Percentiles rank a stretch among this genome's conserved stretches.
These are phyloP conservation scores for Psococerastis gibbosa DNA, from an alignment of 2,888 invertebrate species.

Conservation along the genomic window DNA sequence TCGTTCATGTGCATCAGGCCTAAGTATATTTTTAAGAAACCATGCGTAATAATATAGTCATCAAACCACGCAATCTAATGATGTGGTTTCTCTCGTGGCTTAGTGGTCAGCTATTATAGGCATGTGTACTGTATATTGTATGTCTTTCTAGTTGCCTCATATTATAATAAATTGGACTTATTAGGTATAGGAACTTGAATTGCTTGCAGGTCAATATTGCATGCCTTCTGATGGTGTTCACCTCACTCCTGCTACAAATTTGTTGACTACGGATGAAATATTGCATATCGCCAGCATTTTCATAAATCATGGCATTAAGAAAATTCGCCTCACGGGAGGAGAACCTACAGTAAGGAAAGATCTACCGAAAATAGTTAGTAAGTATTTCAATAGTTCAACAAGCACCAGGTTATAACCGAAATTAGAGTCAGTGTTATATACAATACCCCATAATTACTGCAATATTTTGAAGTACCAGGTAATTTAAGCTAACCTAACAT, in stretches of 20 bases:
- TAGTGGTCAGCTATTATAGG: too few species aligned
- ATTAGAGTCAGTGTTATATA: too few species aligned
- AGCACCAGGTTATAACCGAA: conserved; percentile 16
- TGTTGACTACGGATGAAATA: conserved; percentile 70
- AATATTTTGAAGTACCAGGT: too few species aligned
- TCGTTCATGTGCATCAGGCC: too few species aligned
- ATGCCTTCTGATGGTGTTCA: conserved; percentile 94
- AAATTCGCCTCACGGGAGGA: conserved; percentile 91
- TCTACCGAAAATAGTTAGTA: conserved; percentile 63
- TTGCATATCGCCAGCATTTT: conserved; percentile 60
- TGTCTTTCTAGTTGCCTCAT: conserved; percentile 9
- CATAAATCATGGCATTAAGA: conserved; percentile 71
- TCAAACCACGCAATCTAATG: too few species aligned
- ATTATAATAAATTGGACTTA: not conserved
- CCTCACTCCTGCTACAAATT: conserved; percentile 50
- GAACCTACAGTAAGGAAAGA: conserved; percentile 88
- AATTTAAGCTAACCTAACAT: too few species aligned
- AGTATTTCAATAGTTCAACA: conserved; percentile 20
- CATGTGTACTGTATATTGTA: not conserved
- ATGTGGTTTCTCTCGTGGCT: too few species aligned
- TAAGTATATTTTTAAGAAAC: too few species aligned
- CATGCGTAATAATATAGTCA: too few species aligned
- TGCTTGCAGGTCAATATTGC: conserved; percentile 69
- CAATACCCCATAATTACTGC: too few species aligned
- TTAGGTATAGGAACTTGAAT: not conserved